A percentile compares a stretch with the other conserved stretches of the same genome.
phyloP scores from a whole-genome alignment of 2,888 invertebrate genomes.

The Eumacrocentrus americanus region DNA sequence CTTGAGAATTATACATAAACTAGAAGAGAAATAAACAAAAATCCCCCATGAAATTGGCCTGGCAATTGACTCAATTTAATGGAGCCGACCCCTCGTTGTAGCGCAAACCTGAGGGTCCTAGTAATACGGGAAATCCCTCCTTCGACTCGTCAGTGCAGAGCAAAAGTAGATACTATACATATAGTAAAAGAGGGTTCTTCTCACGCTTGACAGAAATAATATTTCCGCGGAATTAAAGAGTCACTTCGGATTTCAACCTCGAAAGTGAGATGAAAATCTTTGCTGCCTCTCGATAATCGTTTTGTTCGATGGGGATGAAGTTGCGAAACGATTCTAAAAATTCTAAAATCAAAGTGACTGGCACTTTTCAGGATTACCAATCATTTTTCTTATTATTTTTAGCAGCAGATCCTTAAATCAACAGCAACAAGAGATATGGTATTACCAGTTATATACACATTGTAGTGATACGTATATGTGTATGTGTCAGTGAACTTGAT shows the following conservation, averaged over 20 bases:
- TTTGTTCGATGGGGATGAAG: background rate
- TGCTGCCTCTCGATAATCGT: background rate
- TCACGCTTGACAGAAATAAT: slow-evolving; percentile 8
- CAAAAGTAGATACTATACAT: too few species aligned
- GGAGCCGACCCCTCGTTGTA: background rate
- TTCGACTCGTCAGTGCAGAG: background rate
- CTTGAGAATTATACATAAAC: too few species aligned
- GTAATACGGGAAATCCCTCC: slow-evolving; percentile 16
- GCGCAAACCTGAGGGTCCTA: background rate
- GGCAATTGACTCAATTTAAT: slow-evolving; percentile 23
- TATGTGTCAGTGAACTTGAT: background rate
- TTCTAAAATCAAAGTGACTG: too few species aligned
- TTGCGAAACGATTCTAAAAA: background rate
- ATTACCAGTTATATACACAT: too few species aligned
- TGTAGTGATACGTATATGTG: too few species aligned
- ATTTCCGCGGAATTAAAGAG: slow-evolving; percentile 3
- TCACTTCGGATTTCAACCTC: background rate
- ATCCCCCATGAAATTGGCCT: slow-evolving; percentile 8
- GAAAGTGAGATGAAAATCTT: background rate
- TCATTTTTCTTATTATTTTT: too few species aligned
- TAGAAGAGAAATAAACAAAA: background rate
- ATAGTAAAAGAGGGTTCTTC: slow-evolving; percentile 6
- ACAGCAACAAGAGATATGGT: too few species aligned
- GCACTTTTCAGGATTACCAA: too few species aligned
- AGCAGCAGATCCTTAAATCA: too few species aligned